These are phyloP conservation scores for Gavialis gangeticus DNA, from an alignment of 2,113 vertebrate genomes.

Conservation along the genomic window DNA sequence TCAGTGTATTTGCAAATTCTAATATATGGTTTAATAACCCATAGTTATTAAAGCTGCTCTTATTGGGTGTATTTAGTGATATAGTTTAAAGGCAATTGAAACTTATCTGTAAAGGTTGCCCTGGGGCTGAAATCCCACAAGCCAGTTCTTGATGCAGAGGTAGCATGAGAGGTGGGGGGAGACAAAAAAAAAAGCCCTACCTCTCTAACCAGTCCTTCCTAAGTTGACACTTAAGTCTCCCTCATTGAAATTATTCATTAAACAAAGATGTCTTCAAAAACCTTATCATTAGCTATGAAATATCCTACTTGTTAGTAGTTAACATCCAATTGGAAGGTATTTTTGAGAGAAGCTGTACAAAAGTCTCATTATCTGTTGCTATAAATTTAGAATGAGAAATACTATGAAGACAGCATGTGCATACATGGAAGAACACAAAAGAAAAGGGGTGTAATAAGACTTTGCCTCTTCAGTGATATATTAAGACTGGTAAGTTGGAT, in stretches of 20 bases:
- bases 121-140: background rate
- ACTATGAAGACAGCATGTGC: rapidly evolving
- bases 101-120: background rate
- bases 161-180: background rate
- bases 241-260: background rate
- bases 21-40: background rate
- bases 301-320: rapidly evolving
- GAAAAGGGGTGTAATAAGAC: background rate
- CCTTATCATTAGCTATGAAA: rapidly evolving
- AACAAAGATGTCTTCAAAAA: background rate
- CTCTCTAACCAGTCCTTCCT: background rate
- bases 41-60: background rate
- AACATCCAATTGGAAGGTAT: background rate
- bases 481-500: rapidly evolving
- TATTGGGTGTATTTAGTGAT: slow-evolving; percentile 10
- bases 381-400: background rate
- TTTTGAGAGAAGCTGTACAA: background rate
- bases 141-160: background rate
- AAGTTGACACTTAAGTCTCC: background rate
- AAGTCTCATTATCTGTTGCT: background rate
- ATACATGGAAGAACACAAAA: background rate
- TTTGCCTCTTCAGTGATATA: rapidly evolving
- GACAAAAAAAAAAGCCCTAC: background rate
- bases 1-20: background rate
- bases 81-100: background rate